Evolutionary conservation across 2,888 invertebrate genomes (phyloP).

Genomic region (Macrophya alboannulata): DNA sequence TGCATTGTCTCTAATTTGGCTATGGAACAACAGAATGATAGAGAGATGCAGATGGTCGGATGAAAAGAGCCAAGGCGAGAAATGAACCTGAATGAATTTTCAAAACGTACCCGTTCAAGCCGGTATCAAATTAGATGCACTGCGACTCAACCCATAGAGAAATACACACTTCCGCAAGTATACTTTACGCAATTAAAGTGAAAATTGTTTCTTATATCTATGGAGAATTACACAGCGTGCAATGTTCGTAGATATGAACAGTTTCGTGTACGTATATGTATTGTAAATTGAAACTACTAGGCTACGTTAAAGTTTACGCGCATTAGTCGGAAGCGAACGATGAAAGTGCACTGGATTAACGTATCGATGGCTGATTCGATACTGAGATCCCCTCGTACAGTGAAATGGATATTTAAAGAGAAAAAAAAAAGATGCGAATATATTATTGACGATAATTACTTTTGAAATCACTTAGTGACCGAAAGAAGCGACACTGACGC

Average conservation of each 20-base stretch:
- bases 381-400: background rate
- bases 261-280: background rate
- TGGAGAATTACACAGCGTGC: background rate
- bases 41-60: conserved; percentile 33
- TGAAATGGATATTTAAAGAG: background rate
- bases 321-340: too few relatives aligned
- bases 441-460: background rate
- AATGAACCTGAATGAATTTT: conserved; percentile 60
- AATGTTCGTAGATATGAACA: background rate
- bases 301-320: too few relatives aligned
- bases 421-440: background rate
- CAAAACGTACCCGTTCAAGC: conserved; percentile 36
- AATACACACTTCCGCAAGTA: background rate
- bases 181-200: background rate
- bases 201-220: background rate
- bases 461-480: conserved; percentile 11
- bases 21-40: conserved; percentile 46
- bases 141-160: background rate
- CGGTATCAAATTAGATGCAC: conserved; percentile 8
- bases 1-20: background rate
- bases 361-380: background rate
- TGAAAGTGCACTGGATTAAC: too few relatives aligned
- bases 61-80: conserved; percentile 24
- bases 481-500: conserved; percentile 14
- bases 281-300: too few relatives aligned